Base-by-base conservation (phyloP, 2,888 invertebrate species). In the Megaustenia siamemsis region DNA sequence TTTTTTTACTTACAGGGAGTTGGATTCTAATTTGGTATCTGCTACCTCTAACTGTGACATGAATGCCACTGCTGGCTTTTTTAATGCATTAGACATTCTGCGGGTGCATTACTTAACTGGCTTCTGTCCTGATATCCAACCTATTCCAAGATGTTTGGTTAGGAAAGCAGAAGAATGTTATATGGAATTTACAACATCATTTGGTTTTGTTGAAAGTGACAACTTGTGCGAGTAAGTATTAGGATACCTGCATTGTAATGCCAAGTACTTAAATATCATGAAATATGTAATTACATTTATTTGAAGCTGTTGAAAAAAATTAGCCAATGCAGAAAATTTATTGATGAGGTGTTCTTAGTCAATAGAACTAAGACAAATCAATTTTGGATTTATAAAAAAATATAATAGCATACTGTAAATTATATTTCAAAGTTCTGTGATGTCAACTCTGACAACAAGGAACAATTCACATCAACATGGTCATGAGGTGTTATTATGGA, bases 51-150 rank as follows among this genome's bases (percentile, higher is more conserved):
- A 49, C 28, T 83, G 83, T 53, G 40, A 45, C 45, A 10, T 21
- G 21, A 32, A 68, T 0, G 28, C 28, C 2, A 68, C 35, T 28
- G 53, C 38, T 28, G 66, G 1, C 18, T 3, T 77, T 38, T 49
- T 32, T 28, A 18, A 56, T 4, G 10, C 79, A 5, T 5, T 83
- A 1, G 83, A 83, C 43, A 45, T 18, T 6, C 2, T 78, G 0
- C 66, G 78, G 12, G 75, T 77, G 8, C 12, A n/a, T 18, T 45
- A 82, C 69, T 56, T 75, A 18, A 56, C 66, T 35, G 66, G 75
- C 28, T 60, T 76, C 56, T 86, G 86, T 38, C 80, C 84, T 24
- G 83, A 68, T 35, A 38, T 66, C 1, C 56, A 86, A 15, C 82
- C 83, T 4, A 21, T 76, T 8, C 83, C 82, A 24, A 69, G 82